Base-by-base conservation (phyloP, 2,888 invertebrate species). In the Protophormia terraenovae region DNA sequence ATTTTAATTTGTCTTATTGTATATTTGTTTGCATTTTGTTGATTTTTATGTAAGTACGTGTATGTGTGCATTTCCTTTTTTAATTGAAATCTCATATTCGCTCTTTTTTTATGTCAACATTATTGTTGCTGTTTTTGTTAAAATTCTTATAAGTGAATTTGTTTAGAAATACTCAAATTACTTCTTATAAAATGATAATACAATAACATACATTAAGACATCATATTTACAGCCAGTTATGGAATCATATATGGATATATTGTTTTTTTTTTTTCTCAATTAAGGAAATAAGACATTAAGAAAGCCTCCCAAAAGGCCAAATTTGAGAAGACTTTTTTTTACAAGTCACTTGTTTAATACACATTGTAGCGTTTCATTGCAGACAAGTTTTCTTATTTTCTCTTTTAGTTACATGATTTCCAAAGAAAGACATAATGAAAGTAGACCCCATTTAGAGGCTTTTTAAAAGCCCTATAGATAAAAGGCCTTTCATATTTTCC, bases 81-180 rank as follows among this genome's bases (percentile, higher is more conserved):
- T 82, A 85, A 85, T 85, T 85, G 85, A 85, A 85, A 85, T 78
- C 82, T 85, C 71, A 82, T 75, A 82, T 77, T 76, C 55, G 35
- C 67, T 69, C 50, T 38, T 53, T 64, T 67, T 53, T 64, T 67
- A 69, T 38, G 76, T 71, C 50, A 62, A 72, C 24, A 72, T 53
- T 66, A 12, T 73, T 24, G n/a, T n/a, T n/a, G n/a, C n/a, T n/a
- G 19, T 71, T 67, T 53, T 77, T 58, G 60, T 41, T 69, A 35
- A 58, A 67, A 47, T 67, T 35, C 8, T 77, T 41, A 16, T 27
- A 60, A 84, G 22, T 77, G 69, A 79, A 82, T 82, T 85, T 85
- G 75, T 79, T 82, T 85, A 58, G 69, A 64, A 64, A 50, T 79
- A 58, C 85, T 85, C 85, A 82, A 79, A 79, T 85, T 85, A 85